Conservation (phyloP, 2,797 vertebrate species). For the Alfaro cultratus region DNA sequence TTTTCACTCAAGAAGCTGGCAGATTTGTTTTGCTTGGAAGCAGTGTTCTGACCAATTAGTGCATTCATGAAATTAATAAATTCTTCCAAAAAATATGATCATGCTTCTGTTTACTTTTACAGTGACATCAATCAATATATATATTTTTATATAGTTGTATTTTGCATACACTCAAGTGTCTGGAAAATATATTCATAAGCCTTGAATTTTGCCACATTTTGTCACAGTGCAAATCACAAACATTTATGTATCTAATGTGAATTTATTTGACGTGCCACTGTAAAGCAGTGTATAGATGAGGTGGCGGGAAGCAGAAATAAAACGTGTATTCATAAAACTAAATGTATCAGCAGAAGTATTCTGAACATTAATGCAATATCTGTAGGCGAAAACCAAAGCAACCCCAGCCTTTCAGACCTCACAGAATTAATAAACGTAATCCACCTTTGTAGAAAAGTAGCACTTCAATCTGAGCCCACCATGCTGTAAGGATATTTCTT, state of each 20-base stretch:
- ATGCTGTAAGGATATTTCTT: background rate
- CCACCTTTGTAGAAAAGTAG: background rate
- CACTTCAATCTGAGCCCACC: background rate
- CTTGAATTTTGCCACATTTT: background rate
- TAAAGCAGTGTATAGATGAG: background rate
- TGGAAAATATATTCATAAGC: background rate
- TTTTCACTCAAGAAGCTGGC: conserved; percentile 18
- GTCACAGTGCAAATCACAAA: background rate
- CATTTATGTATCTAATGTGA: background rate
- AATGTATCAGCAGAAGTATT: background rate
- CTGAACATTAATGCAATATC: background rate
- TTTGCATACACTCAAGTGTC: background rate
- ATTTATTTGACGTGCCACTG: background rate
- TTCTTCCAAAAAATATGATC: background rate
- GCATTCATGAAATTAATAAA: conserved; percentile 4
- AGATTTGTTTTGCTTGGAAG: conserved; percentile 30
- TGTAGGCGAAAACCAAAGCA: background rate
- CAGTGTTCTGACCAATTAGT: conserved; percentile 13
- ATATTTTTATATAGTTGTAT: background rate
- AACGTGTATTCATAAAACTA: background rate
- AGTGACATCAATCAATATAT: background rate
- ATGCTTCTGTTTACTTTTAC: background rate
- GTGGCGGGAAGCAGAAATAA: background rate
- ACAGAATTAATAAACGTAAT: background rate
- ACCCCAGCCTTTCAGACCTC: background rate